A percentile compares a stretch with the other conserved stretches of the same genome.
Evolutionary conservation across 1,140 invertebrate genomes (phyloP).

Genomic region (Temnothorax curvispinosus): DNA sequence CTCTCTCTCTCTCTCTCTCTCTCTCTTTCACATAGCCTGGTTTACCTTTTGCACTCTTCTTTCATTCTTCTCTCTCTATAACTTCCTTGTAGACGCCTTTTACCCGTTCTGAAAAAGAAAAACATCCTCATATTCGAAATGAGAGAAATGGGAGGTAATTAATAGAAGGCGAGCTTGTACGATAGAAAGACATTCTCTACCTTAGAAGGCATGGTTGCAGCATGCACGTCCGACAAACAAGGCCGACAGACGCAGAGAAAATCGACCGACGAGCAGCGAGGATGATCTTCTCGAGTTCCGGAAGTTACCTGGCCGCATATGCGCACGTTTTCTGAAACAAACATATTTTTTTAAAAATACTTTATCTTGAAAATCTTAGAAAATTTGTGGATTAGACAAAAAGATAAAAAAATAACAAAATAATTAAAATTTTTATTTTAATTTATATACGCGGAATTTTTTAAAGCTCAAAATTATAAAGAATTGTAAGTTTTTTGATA

Average conservation of each 20-base stretch:
- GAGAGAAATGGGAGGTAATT: neutral
- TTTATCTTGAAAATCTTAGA: neutral
- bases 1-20: neutral
- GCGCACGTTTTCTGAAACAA: constrained; percentile 26
- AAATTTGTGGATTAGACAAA: neutral
- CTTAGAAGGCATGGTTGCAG: constrained; percentile 55
- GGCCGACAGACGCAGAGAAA: constrained; percentile 35
- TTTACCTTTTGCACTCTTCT: constrained; percentile 8
- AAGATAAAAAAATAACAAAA: neutral
- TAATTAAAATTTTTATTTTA: neutral
- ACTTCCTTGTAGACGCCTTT: constrained; percentile 20
- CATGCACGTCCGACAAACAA: constrained; percentile 40
- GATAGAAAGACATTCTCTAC: constrained; percentile 43
- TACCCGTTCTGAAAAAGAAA: neutral
- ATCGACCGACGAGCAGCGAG: neutral
- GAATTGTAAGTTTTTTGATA: neutral
- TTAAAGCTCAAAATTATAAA: neutral
- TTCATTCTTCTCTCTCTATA: neutral
- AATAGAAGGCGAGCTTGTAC: constrained; percentile 52
- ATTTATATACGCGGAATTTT: neutral
- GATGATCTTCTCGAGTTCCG: constrained; percentile 12
- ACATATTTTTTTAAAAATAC: neutral
- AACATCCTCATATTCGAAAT: constrained; percentile 5
- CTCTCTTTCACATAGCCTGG: neutral
- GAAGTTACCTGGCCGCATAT: neutral